Conservation (phyloP, 2,888 invertebrate genomes). For the Phyllotreta cruciferae region DNA sequence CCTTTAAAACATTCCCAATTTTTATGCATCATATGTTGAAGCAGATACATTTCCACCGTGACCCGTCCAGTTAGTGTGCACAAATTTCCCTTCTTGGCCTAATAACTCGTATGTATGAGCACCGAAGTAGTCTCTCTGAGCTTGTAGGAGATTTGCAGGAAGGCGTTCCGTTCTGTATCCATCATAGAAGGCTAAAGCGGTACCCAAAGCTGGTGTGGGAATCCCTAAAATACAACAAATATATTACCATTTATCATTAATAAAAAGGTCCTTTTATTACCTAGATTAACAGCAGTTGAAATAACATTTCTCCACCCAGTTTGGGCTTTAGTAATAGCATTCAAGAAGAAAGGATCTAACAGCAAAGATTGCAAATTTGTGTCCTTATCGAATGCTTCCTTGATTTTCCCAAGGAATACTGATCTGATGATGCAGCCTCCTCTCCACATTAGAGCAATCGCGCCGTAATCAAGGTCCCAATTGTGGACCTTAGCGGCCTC, state of each 20-base stretch:
- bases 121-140: conserved; percentile 98
- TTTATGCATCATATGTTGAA: conserved; percentile 84
- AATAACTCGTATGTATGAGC: conserved; percentile 97
- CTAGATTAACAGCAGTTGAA: conserved; percentile 64
- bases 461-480: conserved; percentile 97
- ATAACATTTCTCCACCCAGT: conserved; percentile 87
- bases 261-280: conserved; percentile 39
- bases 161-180: conserved; percentile 87
- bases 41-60: conserved; percentile 95
- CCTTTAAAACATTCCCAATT: neutral
- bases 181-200: conserved; percentile 97
- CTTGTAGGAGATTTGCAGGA: conserved; percentile 95
- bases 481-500: conserved; percentile 90
- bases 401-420: conserved; percentile 88
- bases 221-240: conserved; percentile 71
- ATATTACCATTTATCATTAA: neutral
- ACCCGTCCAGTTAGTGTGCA: conserved; percentile 99
- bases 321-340: conserved; percentile 83
- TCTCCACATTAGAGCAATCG: conserved; percentile 99
- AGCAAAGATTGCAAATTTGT: conserved; percentile 85
- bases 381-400: conserved; percentile 91
- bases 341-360: conserved; percentile 91
- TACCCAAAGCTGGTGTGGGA: conserved; percentile 90
- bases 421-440: conserved; percentile 98
- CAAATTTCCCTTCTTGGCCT: conserved; percentile 82